Conservation (phyloP, 2,797 vertebrate genomes). For the Pyrocephalus nanus region DNA sequence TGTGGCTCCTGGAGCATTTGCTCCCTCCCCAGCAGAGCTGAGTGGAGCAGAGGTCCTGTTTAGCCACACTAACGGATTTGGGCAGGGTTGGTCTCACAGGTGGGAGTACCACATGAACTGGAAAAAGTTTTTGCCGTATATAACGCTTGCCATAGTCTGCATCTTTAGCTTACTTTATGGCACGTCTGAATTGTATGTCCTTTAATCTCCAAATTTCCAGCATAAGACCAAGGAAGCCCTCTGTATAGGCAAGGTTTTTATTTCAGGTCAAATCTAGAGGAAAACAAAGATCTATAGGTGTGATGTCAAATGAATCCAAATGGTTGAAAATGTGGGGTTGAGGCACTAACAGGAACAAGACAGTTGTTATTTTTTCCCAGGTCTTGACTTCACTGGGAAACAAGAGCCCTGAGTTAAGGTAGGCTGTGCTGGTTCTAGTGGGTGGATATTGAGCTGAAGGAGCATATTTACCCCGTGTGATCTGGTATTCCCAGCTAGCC, state of each 20-base stretch:
- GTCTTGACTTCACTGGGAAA: neutral
- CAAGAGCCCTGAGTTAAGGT: neutral
- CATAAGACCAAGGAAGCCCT: neutral
- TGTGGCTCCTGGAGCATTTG: rapidly evolving
- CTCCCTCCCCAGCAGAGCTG: rapidly evolving
- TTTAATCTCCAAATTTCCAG: neutral
- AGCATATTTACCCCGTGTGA: neutral
- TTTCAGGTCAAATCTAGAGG: neutral
- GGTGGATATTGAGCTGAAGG: neutral
- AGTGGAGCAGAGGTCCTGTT: neutral
- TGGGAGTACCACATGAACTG: neutral
- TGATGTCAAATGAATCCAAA: neutral
- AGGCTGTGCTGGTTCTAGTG: neutral
- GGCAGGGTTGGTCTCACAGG: neutral
- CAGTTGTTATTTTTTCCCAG: neutral
- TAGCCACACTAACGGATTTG: neutral
- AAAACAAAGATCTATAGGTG: neutral
- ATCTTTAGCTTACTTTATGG: neutral
- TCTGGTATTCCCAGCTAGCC: neutral
- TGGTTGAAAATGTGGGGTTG: neutral
- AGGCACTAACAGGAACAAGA: neutral
- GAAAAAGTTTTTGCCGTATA: neutral
- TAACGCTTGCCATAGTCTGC: neutral
- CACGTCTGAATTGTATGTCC: neutral
- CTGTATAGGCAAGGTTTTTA: neutral